Base-by-base conservation (phyloP, 2,113 vertebrate species). In the Elachura formosa region DNA sequence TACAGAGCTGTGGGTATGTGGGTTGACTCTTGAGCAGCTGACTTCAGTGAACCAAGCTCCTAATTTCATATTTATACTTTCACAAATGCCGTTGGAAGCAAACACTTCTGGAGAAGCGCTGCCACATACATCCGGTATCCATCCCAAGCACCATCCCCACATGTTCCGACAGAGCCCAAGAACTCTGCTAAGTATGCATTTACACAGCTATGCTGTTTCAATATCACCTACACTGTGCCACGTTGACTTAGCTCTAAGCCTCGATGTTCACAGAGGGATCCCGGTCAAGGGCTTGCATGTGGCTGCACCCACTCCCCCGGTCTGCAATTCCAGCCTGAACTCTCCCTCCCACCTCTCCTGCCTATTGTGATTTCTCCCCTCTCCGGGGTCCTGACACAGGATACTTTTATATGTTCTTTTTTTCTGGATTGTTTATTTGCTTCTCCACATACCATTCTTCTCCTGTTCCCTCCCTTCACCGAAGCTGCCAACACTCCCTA, bases 251-350 rank as follows among this genome's bases (percentile, higher is more conserved):
- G 49, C 2, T 23, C 29, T 41, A 91, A 81, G 29, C 38, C 55
- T 29, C 46, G 34, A 74, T 1, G 4, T 38, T 52, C 61, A 45
- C 21, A n/a, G 13, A 71, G 38, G n/a, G 55, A 78, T n/a, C n/a
- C n/a, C n/a, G 38, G 56, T 36, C 61, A 93, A 87, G 33, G 31
- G 9, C 43, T 67, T 3, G 2, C 13, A 23, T 59, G 26, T 29
- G 64, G 33, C 61, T 71, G 68, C 55, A 56, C 2, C 4, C 8
- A 0, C 28, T 61, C 51, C 28, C 34, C 31, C 1, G 0, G 15
- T 18, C 36, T n/a, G 24, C 25, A 46, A 11, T 49, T 81, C n/a
- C 68, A 94, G 55, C 26, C 77, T 41, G 11, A 74, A 77, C 8
- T 8, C 18, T 49, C 34, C 26, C 26, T 36, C 64, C n/a, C 34